Conservation (phyloP, 2,888 invertebrate species). For the Antheraea yamamai region DNA sequence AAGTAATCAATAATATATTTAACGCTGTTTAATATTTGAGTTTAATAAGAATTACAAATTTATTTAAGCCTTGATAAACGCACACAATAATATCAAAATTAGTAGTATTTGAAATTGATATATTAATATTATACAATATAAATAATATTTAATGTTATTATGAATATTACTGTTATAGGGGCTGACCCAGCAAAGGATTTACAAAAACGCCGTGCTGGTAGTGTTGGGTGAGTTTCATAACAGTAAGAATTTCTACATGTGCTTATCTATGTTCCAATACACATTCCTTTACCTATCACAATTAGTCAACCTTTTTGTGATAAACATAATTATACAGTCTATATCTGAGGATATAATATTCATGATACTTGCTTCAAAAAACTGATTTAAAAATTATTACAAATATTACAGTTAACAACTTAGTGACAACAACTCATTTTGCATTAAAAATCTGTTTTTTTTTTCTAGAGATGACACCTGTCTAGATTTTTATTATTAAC, state of each 20-base stretch:
- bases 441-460: too few relatives aligned
- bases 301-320: not conserved
- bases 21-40: not conserved
- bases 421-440: too few relatives aligned
- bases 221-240: conserved; percentile 86
- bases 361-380: not conserved
- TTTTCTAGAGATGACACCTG: too few relatives aligned
- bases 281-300: not conserved
- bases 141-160: not conserved
- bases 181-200: conserved; percentile 90
- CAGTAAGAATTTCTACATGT: conserved; percentile 6
- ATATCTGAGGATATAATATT: not conserved
- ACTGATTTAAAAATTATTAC: not conserved
- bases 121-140: not conserved
- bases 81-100: not conserved
- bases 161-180: conserved; percentile 77
- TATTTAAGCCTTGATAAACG: not conserved
- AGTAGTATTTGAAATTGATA: not conserved
- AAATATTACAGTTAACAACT: not conserved
- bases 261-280: not conserved
- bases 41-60: not conserved
- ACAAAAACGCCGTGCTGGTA: conserved; percentile 90
- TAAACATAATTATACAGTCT: not conserved
- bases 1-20: too few relatives aligned
- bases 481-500: too few relatives aligned